Evolutionary conservation across 2,113 vertebrate species (phyloP).

Genomic region (Formicarius rufipectus): DNA sequence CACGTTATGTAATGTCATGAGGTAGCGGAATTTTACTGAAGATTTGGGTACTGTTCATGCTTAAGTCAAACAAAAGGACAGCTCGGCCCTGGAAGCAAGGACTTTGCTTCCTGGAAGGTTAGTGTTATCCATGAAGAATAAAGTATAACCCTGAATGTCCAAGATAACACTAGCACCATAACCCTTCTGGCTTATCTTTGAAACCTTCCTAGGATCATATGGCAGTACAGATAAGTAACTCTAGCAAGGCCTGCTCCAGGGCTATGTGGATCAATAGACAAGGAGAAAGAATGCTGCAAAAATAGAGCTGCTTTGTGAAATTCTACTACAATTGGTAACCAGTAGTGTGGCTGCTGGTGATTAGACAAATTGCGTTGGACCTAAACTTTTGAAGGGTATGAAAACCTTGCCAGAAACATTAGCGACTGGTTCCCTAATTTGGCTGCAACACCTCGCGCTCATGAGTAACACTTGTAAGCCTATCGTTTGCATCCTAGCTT

Average conservation of each 20-base stretch:
- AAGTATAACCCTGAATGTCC: not conserved
- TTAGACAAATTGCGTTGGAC: not conserved
- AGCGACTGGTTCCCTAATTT: not conserved
- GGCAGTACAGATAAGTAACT: not conserved
- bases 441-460: not conserved
- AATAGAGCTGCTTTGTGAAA: not conserved
- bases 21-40: not conserved
- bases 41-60: not conserved
- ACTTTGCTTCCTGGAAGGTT: not conserved
- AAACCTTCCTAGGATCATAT: accelerated
- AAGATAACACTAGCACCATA: not conserved
- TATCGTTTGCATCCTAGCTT: not conserved
- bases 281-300: not conserved
- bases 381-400: not conserved
- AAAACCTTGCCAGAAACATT: not conserved
- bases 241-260: not conserved
- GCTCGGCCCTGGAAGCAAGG: not conserved
- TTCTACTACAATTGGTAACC: not conserved
- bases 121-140: not conserved
- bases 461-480: not conserved
- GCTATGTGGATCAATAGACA: not conserved
- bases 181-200: not conserved
- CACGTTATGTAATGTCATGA: not conserved
- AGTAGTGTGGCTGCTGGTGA: not conserved
- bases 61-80: not conserved